Percentiles rank a stretch among this genome's conserved stretches.
Evolutionary conservation across 2,888 invertebrate species (phyloP).

Genomic region (Sussaba pulchella): DNA sequence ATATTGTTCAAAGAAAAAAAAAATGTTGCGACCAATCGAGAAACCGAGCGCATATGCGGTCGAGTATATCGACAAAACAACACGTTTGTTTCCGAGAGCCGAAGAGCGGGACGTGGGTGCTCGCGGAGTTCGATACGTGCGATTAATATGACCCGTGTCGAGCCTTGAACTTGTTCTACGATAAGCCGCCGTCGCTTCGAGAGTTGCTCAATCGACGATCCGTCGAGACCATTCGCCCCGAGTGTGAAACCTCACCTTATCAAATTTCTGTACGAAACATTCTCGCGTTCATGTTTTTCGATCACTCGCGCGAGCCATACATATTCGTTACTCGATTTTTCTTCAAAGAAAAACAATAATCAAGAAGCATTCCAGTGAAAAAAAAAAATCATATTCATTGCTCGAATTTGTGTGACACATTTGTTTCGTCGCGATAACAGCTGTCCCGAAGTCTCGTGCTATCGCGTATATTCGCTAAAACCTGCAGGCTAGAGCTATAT

Average conservation of each 20-base stretch:
- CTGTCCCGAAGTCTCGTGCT: too few species aligned
- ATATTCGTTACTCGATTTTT: conserved; percentile 46
- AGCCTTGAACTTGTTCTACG: conserved; percentile 84
- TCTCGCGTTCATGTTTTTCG: too few species aligned
- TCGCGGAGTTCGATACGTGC: conserved; percentile 76
- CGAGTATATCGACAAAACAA: conserved; percentile 75
- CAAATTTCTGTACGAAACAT: conserved; percentile 57
- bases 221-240: conserved; percentile 61
- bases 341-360: conserved; percentile 27
- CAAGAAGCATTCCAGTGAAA: conserved; percentile 18
- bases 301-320: too few species aligned
- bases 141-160: conserved; percentile 83
- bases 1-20: neutral
- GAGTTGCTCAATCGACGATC: conserved; percentile 64
- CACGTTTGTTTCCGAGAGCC: conserved; percentile 77
- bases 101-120: conserved; percentile 55
- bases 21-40: conserved; percentile 10
- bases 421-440: neutral
- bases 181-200: conserved; percentile 74
- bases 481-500: neutral
- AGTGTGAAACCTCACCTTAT: conserved; percentile 62
- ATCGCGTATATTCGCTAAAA: neutral
- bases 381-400: neutral
- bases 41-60: conserved; percentile 38
- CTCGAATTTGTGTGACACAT: too few species aligned